Base-by-base conservation (phyloP, 2,888 invertebrate genomes). In the Ctena decussata region DNA sequence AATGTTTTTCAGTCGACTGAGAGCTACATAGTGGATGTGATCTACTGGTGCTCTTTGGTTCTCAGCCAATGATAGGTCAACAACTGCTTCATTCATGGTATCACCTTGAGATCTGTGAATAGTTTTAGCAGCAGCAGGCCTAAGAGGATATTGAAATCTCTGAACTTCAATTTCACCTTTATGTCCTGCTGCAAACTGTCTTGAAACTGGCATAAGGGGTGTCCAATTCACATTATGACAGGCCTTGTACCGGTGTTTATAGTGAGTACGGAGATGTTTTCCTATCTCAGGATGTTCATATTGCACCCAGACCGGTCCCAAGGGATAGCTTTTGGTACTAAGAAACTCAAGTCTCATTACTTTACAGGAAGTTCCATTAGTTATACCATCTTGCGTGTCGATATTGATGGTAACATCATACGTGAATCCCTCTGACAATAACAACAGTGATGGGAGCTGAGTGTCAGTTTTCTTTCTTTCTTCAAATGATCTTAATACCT, bases 1-100 rank as follows among this genome's bases (percentile, higher is more conserved):
- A 18, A 78, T 57, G 60, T 32, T 75, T 69, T 75, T 65, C 11
- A 82, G 53, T 41, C 80, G 53, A 21, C 83, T 79, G 0, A 83
- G 65, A n/a, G 83, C 79, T 27, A 80, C 82, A 85, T 87, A 87
- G 80, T 85, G 87, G 44, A 82, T 82, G 69, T 85, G 87, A 37
- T 79, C 53, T 0, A 79, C 27, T 73, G 60, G 60, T 60, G 5
- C 60, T 60, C 60, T 60, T 60, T 60, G 60, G 1, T 30, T 60
- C 18, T 60, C 60, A 30, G 30, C 5, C 6, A 30, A 8, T 69
- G 82, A 70, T 6, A 85, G 32, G 46, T 85, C 83, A 12, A 81
- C 72, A 24, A 85, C 83, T 24, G 57, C 73, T 18, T 46, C 69
- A 11, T 60, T 11, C n/a, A 80, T 21, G 44, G 85, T 85, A 44